Evolutionary conservation across 2,888 invertebrate genomes (phyloP), one percentile per base, ranked within the genome.

Genomic region (Phania funesta): DNA sequence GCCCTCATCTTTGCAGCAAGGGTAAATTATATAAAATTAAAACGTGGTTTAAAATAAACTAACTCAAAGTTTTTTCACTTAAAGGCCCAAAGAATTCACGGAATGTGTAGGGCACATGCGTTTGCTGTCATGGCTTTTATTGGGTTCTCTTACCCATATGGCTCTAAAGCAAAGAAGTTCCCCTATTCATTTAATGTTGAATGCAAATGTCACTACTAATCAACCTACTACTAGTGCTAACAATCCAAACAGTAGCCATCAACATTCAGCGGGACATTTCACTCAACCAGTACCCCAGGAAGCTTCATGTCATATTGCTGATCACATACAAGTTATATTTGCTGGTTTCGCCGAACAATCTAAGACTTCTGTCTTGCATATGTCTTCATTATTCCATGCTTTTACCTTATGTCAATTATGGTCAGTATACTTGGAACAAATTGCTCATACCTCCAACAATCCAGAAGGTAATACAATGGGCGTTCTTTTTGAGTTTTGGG

Each of bases 341-440:
- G 96, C 97, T 0, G 98, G 98, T 9, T 99, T 99, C 93, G 97
- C 98, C 35, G 99, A 99, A 89, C 97, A 98, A 88, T 95, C 96
- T 1, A 98, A 98, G 92, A 94, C 96, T 2, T 97, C 97, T 0
- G 96, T 97, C 5, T 93, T 96, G 70, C 98, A 99, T 88, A 98
- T 99, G 98, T 97, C 97, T 65, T 98, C 98, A 0, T 92, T 99
- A 65, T 98, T 98, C 91, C 98, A 99, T 91, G 98, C 99, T 3
- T 99, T 99, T 91, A 96, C 98, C 80, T 93, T 99, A 60, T 99
- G 99, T 89, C 99, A 99, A 94, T 92, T 99, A 83, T 99, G 99
- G 99, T 99, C 99, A 0, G 95, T 99, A 86, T 99, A 99, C 92
- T 94, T 99, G 89, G 99, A 99, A 91, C 96, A 97, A 90, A 93